Evolutionary conservation across 1,140 invertebrate species (phyloP), one percentile per base, ranked within the genome.

Genomic region (Neocloeon triangulifer): DNA sequence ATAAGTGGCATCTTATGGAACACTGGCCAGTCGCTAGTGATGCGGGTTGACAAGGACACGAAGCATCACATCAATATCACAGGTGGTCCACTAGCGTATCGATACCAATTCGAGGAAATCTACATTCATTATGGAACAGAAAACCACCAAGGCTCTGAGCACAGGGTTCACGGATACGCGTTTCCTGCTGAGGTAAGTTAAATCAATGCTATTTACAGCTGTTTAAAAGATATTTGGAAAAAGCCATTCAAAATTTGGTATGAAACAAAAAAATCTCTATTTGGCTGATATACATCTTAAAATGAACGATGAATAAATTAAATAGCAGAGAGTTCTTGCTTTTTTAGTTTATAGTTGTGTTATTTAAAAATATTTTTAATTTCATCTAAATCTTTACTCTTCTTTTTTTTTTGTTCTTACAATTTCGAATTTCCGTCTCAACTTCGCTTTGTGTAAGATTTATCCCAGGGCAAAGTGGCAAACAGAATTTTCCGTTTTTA

Each of bases 1-100:
- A 74, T 88, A 36, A 78, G 68, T 48, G 80, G 89, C 4, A 69
- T 73, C 31, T 66, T 88, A 10, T 68, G 78, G 49, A 89, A 89
- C 48, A 86, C 82, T 1, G 84, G 82, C 2, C 84, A 88, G 49
- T 84, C 85, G 22, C 62, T 95, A 23, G 73, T 91, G 21, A 80
- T 95, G 51, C 66, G 76, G 25, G 71, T 85, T 7, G 82, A 92
- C 48, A 80, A 78, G 45, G 77, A 81, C 43, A 69, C 67, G 12
- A 77, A 77, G 46, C 66, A 73, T 38, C 75, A 76, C 37, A 73
- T 89, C 13, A 89, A 88, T 55, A 88, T 96, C 41, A 84, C 78
- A n/a, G 82, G 85, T 8, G 91, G 91, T 0, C 91, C 91, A 0
- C 62, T 94, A 9, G 85, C 86, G 9, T 97, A 97, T 56, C 66